Base-by-base conservation (phyloP, 2,888 invertebrate species). In the Bembecia ichneumoniformis region DNA sequence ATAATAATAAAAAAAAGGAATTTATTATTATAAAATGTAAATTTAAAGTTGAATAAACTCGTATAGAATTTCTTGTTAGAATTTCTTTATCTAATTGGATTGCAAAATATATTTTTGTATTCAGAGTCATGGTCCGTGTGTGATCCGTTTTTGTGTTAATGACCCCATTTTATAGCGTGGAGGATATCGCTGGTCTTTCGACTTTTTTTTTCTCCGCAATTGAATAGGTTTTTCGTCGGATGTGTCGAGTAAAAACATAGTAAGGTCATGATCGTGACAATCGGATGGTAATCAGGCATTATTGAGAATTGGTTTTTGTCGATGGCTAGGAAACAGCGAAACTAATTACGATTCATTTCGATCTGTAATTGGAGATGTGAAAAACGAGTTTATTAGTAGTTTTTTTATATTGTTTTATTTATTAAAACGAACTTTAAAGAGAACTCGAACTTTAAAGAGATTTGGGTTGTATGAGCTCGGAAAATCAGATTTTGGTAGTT, bases 171-270 rank as follows among this genome's bases (percentile, higher is more conserved):
- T 40, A 40, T 40, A n/a, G 13, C 7, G 9, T 10, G 11, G 44
- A 44, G 17, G 40, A 44, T 44, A 11, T 44, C 16, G 17, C 44
- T 16, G 14, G 44, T 44, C 16, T 44, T 44, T 44, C 17, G 9
- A 14, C 13, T 48, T 51, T 40, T 14, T 43, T 51, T 45, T 46
- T 47, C 35, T 16, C 16, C n/a, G 4, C 3, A 13, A 13, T 17
- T 47, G 5, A 46, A 40, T 46, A 46, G 35, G 43, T 51, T 51
- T 49, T 48, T 51, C 34, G 43, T 48, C 50, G 47, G 48, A 51
- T 51, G 46, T 51, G 43, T 35, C 13, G 34, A 46, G 20, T 15
- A 47, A 50, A 47, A 51, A 51, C 36, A 14, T 40, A 15, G 16
- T 44, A 44, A 44, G 44, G 44, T 44, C 44, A 17, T 16, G 44